Evolutionary conservation across 1,140 invertebrate genomes (phyloP), one percentile per base, ranked within the genome.

Genomic region (Hormaphis cornu): DNA sequence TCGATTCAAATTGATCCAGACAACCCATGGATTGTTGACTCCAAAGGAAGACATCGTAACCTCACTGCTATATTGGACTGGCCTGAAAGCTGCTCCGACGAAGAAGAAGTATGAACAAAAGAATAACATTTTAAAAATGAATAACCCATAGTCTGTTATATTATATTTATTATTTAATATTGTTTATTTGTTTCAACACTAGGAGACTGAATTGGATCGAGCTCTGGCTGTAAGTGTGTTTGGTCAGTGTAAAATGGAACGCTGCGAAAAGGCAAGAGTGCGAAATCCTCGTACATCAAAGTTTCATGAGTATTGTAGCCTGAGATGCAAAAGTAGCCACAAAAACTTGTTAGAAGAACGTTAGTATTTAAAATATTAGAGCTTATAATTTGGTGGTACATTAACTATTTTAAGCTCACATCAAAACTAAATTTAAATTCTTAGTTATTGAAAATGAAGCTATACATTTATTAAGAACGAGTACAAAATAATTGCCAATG

Each of bases 41-140:
- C 77, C 9, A 78, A 81, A 54, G 82, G 82, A 48, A 75, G 80
- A 28, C 83, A 84, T 72, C 80, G 80, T 18, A 83, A 83, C 72
- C 76, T 86, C 69, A 79, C 78, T 74, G 79, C 83, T 28, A 78
- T 85, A 22, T 81, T 83, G 71, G 83, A 86, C 73, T 86, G 84
- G 84, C 83, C 84, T 22, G 81, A 82, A 73, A 78, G 78, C 71
- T 84, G 85, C 71, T 83, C 81, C 44, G 84, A 86, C 74, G 82
- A 84, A 66, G 61, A 66, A 70, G 82, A 83, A 72, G 77, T 78
- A 46, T 50, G 24, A 18, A 24, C 8, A 24, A 37, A 35, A 56
- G 24, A 24, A 16, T 3, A 22, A 9, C 2, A 12, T 33, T 53
- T 30, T n/a, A 6, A n/a, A 26, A 14, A n/a, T 6, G 12, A n/a